Evolutionary conservation across 2,113 vertebrate genomes (phyloP).

Genomic region (Aptenodytes patagonicus): DNA sequence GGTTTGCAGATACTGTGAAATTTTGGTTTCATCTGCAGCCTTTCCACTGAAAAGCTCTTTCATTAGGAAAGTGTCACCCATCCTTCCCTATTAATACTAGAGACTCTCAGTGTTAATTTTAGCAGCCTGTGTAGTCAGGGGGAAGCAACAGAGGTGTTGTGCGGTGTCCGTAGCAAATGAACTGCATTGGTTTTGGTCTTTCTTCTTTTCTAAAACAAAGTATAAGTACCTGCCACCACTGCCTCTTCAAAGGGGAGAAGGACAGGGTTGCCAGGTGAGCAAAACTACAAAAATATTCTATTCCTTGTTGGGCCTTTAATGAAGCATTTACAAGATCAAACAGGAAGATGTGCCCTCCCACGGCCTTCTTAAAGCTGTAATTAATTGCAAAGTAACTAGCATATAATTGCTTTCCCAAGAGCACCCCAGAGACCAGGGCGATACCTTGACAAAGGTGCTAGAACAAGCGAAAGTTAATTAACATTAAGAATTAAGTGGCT

Average conservation of each 20-base stretch:
- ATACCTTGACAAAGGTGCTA: constrained; percentile 37
- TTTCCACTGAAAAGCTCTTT: background rate
- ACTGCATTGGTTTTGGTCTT: background rate
- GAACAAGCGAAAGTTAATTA: constrained; percentile 48
- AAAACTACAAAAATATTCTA: background rate
- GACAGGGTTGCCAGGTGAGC: background rate
- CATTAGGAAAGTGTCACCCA: background rate
- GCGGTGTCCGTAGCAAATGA: background rate
- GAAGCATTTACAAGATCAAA: constrained; percentile 44
- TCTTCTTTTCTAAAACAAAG: background rate
- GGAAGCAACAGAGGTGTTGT: background rate
- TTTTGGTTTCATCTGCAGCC: background rate
- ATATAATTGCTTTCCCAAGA: constrained; percentile 53
- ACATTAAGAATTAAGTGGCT: constrained; percentile 33
- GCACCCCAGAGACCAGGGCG: constrained; percentile 40
- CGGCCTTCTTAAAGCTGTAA: constrained; percentile 42
- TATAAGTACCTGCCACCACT: background rate
- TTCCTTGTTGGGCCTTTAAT: constrained; percentile 42
- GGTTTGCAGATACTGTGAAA: background rate
- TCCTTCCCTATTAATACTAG: background rate
- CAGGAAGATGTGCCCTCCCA: constrained; percentile 12
- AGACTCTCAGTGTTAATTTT: background rate
- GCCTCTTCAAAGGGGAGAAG: background rate
- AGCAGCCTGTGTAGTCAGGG: background rate
- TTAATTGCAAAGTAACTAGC: constrained; percentile 56